phyloP scores from a whole-genome alignment of 2,888 invertebrate genomes.

The Amorpha juglandis region DNA sequence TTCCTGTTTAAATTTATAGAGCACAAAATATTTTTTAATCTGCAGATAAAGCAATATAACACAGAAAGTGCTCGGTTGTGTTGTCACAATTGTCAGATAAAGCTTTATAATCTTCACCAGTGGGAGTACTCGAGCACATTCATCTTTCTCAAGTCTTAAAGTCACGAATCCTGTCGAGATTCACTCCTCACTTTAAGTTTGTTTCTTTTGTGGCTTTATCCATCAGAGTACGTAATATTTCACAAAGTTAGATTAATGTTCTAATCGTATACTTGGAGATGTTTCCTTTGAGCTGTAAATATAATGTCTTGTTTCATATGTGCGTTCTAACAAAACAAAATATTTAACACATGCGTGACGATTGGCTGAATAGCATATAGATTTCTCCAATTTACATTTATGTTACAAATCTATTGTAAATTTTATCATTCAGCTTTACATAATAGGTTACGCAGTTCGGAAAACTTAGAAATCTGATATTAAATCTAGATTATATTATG shows the following conservation, averaged over 20 bases:
- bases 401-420: conserved; percentile 1
- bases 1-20: neutral
- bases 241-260: no score
- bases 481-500: neutral
- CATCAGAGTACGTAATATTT: neutral
- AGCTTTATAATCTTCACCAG: conserved; percentile 5
- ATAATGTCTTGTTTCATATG: neutral
- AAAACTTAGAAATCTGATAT: neutral
- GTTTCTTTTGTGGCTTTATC: neutral
- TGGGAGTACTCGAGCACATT: neutral
- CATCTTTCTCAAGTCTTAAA: conserved; percentile 13
- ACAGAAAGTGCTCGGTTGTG: neutral
- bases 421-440: neutral
- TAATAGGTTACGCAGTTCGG: neutral
- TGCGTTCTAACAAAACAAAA: neutral
- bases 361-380: neutral
- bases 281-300: neutral
- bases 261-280: no score
- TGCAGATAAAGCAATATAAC: neutral
- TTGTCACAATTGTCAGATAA: conserved; percentile 19
- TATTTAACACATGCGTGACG: neutral
- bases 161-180: neutral
- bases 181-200: neutral
- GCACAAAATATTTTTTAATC: neutral
- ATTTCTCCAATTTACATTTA: conserved; percentile 1